phyloP scores from a whole-genome alignment of 2,797 vertebrate species.

The Kryptopterus vitreolus region DNA sequence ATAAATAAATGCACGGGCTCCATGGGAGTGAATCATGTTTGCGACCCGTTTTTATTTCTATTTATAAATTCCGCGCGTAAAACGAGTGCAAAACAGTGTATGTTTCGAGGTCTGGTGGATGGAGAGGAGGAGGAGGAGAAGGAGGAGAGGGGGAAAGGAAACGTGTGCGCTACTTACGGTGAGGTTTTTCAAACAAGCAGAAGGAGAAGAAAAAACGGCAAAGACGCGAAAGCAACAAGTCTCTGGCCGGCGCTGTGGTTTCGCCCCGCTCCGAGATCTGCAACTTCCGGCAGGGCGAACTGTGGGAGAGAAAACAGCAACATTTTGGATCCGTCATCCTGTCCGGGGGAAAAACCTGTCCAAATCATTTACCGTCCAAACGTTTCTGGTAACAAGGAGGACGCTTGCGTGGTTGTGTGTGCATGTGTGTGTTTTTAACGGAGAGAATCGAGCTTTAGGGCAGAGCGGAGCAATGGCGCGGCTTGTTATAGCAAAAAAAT shows the following conservation, averaged over 20 bases:
- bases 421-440: neutral
- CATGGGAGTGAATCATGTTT: neutral
- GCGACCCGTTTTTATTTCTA: neutral
- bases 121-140: too few relatives aligned
- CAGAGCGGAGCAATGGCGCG: conserved; percentile 68
- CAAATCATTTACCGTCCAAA: conserved; percentile 53
- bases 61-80: conserved; percentile 5
- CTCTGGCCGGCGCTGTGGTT: conserved; percentile 78
- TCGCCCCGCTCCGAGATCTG: conserved; percentile 87
- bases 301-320: conserved; percentile 81
- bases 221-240: conserved; percentile 86
- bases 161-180: conserved; percentile 71
- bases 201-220: conserved; percentile 47
- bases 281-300: conserved; percentile 84
- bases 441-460: conserved; percentile 57
- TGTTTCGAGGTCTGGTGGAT: neutral
- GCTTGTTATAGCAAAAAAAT: conserved; percentile 65
- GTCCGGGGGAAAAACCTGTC: conserved; percentile 59
- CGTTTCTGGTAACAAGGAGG: conserved; percentile 47
- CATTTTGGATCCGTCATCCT: conserved; percentile 86
- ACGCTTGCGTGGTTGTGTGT: conserved; percentile 26
- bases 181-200: conserved; percentile 63
- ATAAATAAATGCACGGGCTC: too few relatives aligned
- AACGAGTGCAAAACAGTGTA: conserved; percentile 45
- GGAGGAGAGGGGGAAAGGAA: neutral